phyloP scores from a whole-genome alignment of 1,140 invertebrate genomes.

The Gryllus bimaculatus region DNA sequence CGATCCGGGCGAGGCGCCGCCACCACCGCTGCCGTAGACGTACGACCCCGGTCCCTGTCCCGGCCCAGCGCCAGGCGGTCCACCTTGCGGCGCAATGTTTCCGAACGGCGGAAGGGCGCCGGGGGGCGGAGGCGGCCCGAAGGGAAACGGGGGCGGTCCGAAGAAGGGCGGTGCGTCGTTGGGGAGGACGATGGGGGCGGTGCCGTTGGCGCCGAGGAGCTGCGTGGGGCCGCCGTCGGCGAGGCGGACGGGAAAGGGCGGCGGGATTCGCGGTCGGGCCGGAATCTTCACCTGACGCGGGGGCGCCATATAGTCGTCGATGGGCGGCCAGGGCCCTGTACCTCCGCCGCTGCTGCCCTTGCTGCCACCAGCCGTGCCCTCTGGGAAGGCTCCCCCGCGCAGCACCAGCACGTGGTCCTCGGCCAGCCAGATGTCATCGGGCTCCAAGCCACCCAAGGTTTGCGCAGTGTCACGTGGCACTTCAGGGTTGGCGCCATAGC shows the following conservation, averaged over 20 bases:
- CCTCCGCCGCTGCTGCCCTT: constrained; percentile 33
- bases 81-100: constrained; percentile 23
- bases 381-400: constrained; percentile 57
- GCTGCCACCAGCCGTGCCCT: constrained; percentile 31
- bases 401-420: constrained; percentile 79
- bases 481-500: constrained; percentile 65
- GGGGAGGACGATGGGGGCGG: constrained; percentile 25
- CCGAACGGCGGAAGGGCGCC: constrained; percentile 38
- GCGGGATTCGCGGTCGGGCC: constrained; percentile 61
- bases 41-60: no score
- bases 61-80: not conserved
- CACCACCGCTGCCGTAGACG: constrained; percentile 25
- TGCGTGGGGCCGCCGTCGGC: constrained; percentile 65
- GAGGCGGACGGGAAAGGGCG: constrained; percentile 80
- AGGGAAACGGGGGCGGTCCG: constrained; percentile 29
- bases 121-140: constrained; percentile 31
- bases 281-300: constrained; percentile 69
- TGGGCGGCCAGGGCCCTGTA: constrained; percentile 54
- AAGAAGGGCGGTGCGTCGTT: constrained; percentile 12
- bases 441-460: constrained; percentile 68
- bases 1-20: not conserved
- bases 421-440: constrained; percentile 80
- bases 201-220: constrained; percentile 48
- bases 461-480: constrained; percentile 65
- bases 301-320: constrained; percentile 72